Evolutionary conservation across 2,888 invertebrate genomes (phyloP), one percentile per base, ranked within the genome.

Genomic region (Anagyrus pseudococci): DNA sequence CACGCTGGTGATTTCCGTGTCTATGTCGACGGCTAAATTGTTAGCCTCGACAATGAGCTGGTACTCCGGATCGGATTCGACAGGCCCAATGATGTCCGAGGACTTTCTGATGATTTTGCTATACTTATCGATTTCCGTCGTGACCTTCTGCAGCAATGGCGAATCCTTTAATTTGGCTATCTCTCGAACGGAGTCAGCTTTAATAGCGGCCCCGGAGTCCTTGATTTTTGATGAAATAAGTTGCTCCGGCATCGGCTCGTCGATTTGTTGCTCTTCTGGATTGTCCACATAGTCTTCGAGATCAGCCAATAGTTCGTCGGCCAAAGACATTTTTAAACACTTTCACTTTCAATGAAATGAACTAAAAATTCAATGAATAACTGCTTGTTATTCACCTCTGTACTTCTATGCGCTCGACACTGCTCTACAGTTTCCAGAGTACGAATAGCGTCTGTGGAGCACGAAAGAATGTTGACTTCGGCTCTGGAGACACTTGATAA

Each of bases 21-120:
- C 98, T 71, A 99, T 91, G 80, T 98, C 97, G 6, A 93, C 96
- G 43, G 97, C 96, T 70, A 98, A 88, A 75, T 97, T 95, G 81
- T 99, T 98, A 0, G 97, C 97, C 82, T 97, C 95, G 0, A 98
- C 97, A 76, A 98, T 98, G 3, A 98, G 83, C 74, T 92, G 91
- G 81, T 98, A 98, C 79, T 99, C 99, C 0, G 98, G 96, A 84
- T 99, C 98, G 0, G 93, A 89, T 82, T 99, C 99, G 57, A 98
- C 93, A 13, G 96, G 92, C 1, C 98, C 97, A 62, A 90, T 84
- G 66, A 95, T 89, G 75, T 93, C 92, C 13, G 88, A 84, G 13
- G 90, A 85, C 62, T 86, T 88, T 56, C 92, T 84, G 26, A 86
- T 83, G 69, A 88, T 87, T 50, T 85, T 86, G 59, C 86, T 85